Percentiles rank a stretch among this genome's conserved stretches.
Conservation (phyloP, 2,888 invertebrate species). For the Rhimphoctona megacephalus region DNA sequence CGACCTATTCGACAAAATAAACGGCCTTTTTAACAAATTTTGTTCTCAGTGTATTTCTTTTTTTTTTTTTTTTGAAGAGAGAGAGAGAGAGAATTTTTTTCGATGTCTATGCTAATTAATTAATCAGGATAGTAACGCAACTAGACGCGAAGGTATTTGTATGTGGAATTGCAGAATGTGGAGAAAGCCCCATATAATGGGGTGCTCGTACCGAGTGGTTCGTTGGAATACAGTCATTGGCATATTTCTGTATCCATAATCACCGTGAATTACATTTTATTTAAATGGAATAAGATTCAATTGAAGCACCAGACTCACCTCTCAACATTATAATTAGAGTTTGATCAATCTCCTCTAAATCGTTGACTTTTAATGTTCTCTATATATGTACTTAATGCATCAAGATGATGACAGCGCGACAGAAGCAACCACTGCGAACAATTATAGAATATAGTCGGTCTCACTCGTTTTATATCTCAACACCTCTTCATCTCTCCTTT, state of each 20-base stretch:
- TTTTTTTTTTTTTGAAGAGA: too few species aligned
- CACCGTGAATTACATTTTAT: background rate
- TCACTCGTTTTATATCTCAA: background rate
- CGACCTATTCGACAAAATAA: too few species aligned
- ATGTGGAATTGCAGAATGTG: slow-evolving; percentile 2
- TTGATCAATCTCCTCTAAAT: slow-evolving; percentile 8
- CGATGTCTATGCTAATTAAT: background rate
- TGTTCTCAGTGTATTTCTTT: too few species aligned
- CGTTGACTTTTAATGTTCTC: background rate
- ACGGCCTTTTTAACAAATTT: too few species aligned
- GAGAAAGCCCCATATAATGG: background rate
- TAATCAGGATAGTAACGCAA: background rate
- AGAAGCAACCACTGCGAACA: background rate
- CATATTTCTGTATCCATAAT: background rate
- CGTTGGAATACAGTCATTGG: slow-evolving; percentile 1
- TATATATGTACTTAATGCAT: slow-evolving; percentile 9
- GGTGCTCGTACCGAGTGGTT: too few species aligned
- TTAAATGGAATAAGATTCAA: slow-evolving; percentile 17
- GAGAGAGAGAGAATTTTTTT: background rate
- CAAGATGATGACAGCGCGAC: slow-evolving; percentile 14
- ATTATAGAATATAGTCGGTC: slow-evolving; percentile 3
- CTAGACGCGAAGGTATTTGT: background rate
- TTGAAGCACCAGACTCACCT: slow-evolving; percentile 11
- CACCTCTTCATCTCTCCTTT: background rate
- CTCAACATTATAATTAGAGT: slow-evolving; percentile 34